These are phyloP conservation scores for Cheilosia scutellata DNA, from an alignment of 2,888 invertebrate species.

Conservation along the genomic window DNA sequence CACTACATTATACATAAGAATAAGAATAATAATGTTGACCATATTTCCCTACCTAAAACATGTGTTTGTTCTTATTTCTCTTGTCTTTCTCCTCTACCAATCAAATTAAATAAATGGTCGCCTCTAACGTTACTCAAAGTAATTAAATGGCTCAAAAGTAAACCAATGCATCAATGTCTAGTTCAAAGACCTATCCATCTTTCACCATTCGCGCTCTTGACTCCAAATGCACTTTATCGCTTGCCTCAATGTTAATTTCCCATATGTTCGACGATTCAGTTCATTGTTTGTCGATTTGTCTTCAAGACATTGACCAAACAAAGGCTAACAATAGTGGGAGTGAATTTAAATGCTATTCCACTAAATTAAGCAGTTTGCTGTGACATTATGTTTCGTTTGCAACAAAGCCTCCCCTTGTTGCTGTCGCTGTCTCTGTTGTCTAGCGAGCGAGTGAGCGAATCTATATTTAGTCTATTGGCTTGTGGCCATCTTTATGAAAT, in stretches of 20 bases:
- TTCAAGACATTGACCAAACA: too few species aligned
- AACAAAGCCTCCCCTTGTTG: conserved; percentile 7
- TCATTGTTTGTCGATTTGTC: conserved; percentile 14
- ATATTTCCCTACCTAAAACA: too few species aligned
- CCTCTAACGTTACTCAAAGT: conserved; percentile 1
- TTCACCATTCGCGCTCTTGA: neutral
- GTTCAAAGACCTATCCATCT: neutral
- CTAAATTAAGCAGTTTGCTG: neutral
- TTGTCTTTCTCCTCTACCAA: too few species aligned
- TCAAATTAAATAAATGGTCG: neutral
- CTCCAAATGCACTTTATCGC: neutral
- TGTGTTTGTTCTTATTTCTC: too few species aligned
- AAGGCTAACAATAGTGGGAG: conserved; percentile 15
- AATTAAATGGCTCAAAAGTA: neutral
- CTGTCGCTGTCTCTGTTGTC: conserved; percentile 18
- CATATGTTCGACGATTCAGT: neutral
- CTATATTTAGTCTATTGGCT: conserved; percentile 64
- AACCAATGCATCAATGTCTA: conserved; percentile 24
- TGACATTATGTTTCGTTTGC: conserved; percentile 26
- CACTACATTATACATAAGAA: too few species aligned
- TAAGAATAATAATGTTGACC: too few species aligned
- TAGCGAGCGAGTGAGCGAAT: conserved; percentile 21
- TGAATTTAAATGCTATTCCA: conserved; percentile 13
- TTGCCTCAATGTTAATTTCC: neutral
- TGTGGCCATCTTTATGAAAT: conserved; percentile 54